Base-by-base conservation (phyloP, 2,113 vertebrate genomes). In the Xenotilapia caudafasciata region DNA sequence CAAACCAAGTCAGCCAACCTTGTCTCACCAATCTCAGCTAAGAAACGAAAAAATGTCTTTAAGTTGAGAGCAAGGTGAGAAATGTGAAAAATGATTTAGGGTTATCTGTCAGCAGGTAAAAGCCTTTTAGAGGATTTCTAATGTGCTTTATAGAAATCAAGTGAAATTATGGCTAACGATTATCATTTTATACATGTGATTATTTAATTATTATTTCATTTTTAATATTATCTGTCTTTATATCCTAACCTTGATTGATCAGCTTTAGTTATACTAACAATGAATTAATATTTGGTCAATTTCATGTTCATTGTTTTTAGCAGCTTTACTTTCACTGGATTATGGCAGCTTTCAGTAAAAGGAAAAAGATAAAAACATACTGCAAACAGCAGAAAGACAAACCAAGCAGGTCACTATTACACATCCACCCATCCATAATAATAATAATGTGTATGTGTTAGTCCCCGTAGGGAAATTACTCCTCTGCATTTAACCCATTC, bases 1-100 rank as follows among this genome's bases (percentile, higher is more conserved):
- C 55, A 77, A 81, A 88, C 45, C 53, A 23, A 80, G 62, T 84
- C 86, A 88, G 79, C 79, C 84, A 82, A 84, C 77, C 84, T 82
- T 53, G 28, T 83, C 84, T 26, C 83, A 77, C 58, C 79, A 53
- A 55, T 87, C 80, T 51, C 54, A 54, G 73, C 82, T 77, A 54
- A 5, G 60, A 79, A 42, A 82, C 3, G 33, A 45, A 26, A 55
- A 49, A 14, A 40, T 15, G 14, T 28, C 53, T 80, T 79, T 26
- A 79, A 88, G 86, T 65, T 85, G 77, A 45, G 54, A 80, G 53
- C 86, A 86, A 84, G 88, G 56, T 7, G 33, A 84, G 38, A 82
- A 42, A 70, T 68, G 42, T 28, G 42, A 28, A 75, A 75, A 75
- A 65, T 35, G 28, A 28, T 51, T 83, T 8, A 4, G 19, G 2